phyloP scores from a whole-genome alignment of 2,888 invertebrate genomes.

The Agrotis puta region DNA sequence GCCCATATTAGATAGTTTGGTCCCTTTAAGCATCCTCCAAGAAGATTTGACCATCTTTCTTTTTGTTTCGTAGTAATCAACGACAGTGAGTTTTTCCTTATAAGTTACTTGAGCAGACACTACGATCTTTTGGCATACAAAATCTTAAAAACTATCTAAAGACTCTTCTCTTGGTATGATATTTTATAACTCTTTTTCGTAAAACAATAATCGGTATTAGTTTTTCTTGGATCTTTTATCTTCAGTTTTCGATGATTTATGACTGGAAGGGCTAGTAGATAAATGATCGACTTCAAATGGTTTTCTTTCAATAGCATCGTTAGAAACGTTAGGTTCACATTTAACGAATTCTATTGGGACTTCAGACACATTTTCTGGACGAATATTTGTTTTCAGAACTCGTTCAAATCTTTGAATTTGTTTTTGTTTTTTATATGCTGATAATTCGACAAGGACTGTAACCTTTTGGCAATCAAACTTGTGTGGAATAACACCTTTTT shows the following conservation, averaged over 20 bases:
- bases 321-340: constrained; percentile 32
- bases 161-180: background rate
- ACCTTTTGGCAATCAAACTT: constrained; percentile 38
- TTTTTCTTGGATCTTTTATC: constrained; percentile 9
- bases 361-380: constrained; percentile 26
- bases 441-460: constrained; percentile 20
- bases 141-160: background rate
- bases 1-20: background rate
- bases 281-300: background rate
- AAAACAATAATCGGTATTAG: background rate
- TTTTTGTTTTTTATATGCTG: constrained; percentile 34
- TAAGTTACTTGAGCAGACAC: background rate
- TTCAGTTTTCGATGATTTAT: background rate
- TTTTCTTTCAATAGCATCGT: background rate
- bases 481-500: constrained; percentile 42
- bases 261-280: background rate
- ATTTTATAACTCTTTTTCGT: constrained; percentile 8
- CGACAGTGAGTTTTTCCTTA: background rate
- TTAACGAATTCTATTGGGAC: constrained; percentile 37
- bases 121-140: background rate
- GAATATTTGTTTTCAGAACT: constrained; percentile 24
- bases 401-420: constrained; percentile 24
- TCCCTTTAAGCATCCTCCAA: background rate
- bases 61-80: background rate
- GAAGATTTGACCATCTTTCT: background rate